phyloP scores from a whole-genome alignment of 2,113 vertebrate species.

The Cairina moschata region DNA sequence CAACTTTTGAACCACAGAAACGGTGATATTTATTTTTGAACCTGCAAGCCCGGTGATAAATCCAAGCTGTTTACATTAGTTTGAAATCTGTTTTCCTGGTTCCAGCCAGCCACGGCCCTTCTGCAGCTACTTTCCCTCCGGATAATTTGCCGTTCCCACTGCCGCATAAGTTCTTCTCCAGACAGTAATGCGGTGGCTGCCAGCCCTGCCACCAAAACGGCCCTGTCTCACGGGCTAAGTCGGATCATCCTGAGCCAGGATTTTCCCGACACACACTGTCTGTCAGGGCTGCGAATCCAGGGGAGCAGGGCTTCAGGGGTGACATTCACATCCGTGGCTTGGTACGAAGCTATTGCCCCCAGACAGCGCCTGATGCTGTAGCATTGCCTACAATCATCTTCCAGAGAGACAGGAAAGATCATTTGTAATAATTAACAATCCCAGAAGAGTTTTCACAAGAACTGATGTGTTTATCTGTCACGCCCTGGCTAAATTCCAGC shows the following conservation, averaged over 20 bases:
- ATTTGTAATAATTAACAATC: constrained; percentile 34
- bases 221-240: constrained; percentile 63
- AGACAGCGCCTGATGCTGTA: rapidly evolving
- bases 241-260: constrained; percentile 69
- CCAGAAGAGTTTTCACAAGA: constrained; percentile 10
- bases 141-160: constrained; percentile 64
- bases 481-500: constrained; percentile 34
- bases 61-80: constrained; percentile 70
- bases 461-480: constrained; percentile 38
- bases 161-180: constrained; percentile 56
- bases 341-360: background rate
- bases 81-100: constrained; percentile 70
- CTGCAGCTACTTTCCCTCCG: constrained; percentile 57
- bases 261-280: constrained; percentile 62
- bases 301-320: background rate
- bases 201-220: constrained; percentile 66
- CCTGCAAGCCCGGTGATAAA: constrained; percentile 66
- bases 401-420: background rate
- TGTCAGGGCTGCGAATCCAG: constrained; percentile 7
- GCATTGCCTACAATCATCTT: background rate
- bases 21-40: constrained; percentile 66
- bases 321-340: background rate
- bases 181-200: constrained; percentile 65
- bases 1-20: background rate
- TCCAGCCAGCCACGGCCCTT: constrained; percentile 39